Evolutionary conservation across 2,113 vertebrate genomes (phyloP), one percentile per base, ranked within the genome.

Genomic region (Mugil cephalus): DNA sequence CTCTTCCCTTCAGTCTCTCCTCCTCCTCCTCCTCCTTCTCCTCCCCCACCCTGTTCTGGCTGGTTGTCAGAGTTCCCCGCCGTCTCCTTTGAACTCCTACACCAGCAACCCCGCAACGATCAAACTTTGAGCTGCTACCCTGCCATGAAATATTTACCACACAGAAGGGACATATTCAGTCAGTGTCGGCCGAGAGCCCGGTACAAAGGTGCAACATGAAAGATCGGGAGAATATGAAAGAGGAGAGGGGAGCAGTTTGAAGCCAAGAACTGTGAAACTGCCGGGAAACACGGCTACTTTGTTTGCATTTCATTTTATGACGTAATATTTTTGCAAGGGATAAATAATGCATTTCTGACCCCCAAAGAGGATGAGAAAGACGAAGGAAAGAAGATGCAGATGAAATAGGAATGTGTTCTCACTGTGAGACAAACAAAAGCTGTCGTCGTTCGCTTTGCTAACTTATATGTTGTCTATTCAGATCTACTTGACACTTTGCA

Each of bases 101-200:
- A 90, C 85, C 63, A 77, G 86, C 86, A 80, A 30, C 88, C 89
- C 89, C 70, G 86, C 81, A 54, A 90, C 30, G 90, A 93, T 93
- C 86, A 92, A 91, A 89, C 88, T 90, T 78, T 0, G 75, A 80
- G 84, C 88, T 74, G 84, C 88, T 90, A 30, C 83, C 88, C 81
- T 72, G 30, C 81, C 82, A 92, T 93, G 80, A 91, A 93, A 93
- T 92, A 93, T 93, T 93, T 83, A 93, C 80, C 69, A 73, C 71
- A 81, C 84, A 89, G 88, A 83, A 78, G 88, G 85, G 86, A 92
- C 88, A 75, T 80, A 81, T 85, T 87, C 86, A 89, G 80, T 73
- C 81, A 74, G 69, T 74, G 85, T 84, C 67, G 69, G 88, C 69
- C 42, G 62, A 83, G 87, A 74, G 79, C 35, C 50, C 64, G 69